Conservation (phyloP, 2,888 invertebrate genomes). For the Argynnis bischoffii region DNA sequence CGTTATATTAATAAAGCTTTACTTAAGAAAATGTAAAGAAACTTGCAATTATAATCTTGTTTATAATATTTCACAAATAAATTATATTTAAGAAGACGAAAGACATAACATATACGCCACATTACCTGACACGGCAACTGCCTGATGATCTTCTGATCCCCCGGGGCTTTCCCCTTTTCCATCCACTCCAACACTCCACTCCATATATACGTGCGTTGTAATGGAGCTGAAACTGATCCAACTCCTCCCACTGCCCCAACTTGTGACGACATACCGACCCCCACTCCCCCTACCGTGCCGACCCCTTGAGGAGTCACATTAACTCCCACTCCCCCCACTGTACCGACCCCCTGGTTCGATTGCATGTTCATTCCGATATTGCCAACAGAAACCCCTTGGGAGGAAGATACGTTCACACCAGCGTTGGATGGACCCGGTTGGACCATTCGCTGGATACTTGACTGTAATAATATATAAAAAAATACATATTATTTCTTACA, state of each 20-base stretch:
- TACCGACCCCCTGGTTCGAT: conserved; percentile 9
- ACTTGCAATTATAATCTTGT: too few species aligned
- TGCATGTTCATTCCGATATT: conserved; percentile 18
- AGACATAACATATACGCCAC: too few species aligned
- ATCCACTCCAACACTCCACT: conserved; percentile 95
- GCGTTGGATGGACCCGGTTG: conserved; percentile 45
- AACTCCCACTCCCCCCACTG: conserved; percentile 14
- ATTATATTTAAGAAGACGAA: too few species aligned
- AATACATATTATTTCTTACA: too few species aligned
- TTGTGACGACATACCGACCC: background rate
- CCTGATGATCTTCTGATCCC: conserved; percentile 91
- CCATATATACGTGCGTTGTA: conserved; percentile 84
- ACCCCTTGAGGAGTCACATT: conserved; percentile 13
- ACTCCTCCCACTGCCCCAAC: conserved; percentile 8
- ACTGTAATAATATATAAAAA: conserved; percentile 39
- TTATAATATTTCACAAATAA: too few species aligned
- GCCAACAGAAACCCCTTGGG: conserved; percentile 14
- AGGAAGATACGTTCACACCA: conserved; percentile 27
- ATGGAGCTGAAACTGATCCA: conserved; percentile 36
- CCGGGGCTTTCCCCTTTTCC: conserved; percentile 91
- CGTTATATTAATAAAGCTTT: too few species aligned
- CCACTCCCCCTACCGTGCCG: background rate
- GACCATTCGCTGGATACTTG: conserved; percentile 57
- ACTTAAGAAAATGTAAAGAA: too few species aligned
- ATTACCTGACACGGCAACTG: conserved; percentile 79